These are phyloP conservation scores for Dasyurus viverrinus DNA, from an alignment of 2,113 vertebrate species.

Conservation along the genomic window DNA sequence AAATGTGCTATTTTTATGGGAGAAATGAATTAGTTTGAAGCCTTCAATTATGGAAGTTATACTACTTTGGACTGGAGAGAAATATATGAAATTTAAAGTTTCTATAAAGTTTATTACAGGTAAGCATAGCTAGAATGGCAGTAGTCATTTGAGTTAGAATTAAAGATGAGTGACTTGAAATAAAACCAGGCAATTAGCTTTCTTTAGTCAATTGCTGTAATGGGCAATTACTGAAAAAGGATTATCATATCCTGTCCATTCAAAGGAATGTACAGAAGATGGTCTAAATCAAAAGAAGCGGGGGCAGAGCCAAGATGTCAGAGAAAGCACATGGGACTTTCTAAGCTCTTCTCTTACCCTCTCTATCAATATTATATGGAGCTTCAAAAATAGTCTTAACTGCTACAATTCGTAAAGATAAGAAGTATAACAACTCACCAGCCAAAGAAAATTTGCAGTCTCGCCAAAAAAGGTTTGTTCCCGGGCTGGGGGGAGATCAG, in stretches of 20 bases:
- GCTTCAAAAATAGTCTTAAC: too few relatives aligned
- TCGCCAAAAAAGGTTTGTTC: too few relatives aligned
- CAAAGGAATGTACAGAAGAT: neutral
- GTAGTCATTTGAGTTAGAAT: neutral
- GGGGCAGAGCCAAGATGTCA: too few relatives aligned
- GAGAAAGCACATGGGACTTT: too few relatives aligned
- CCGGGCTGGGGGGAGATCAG: too few relatives aligned
- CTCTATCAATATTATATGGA: too few relatives aligned
- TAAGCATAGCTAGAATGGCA: slow-evolving; percentile 23
- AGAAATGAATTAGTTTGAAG: slow-evolving; percentile 10
- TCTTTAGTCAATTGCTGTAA: slow-evolving; percentile 31
- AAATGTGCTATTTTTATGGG: neutral
- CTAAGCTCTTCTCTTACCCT: too few relatives aligned
- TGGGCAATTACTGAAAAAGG: slow-evolving; percentile 28
- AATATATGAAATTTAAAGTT: neutral
- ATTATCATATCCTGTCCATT: slow-evolving; percentile 1
- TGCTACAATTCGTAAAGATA: too few relatives aligned
- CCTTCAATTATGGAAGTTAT: slow-evolving; percentile 22
- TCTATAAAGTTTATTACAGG: neutral
- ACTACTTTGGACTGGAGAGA: neutral
- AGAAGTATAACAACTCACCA: too few relatives aligned
- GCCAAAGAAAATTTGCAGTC: too few relatives aligned
- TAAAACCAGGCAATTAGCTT: slow-evolving; percentile 2
- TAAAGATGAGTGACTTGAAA: slow-evolving; percentile 44
- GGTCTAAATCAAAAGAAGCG: neutral